A percentile compares a stretch with the other conserved stretches of the same genome.
Conservation (phyloP, 2,797 vertebrate species). For the Miichthys miiuy region DNA sequence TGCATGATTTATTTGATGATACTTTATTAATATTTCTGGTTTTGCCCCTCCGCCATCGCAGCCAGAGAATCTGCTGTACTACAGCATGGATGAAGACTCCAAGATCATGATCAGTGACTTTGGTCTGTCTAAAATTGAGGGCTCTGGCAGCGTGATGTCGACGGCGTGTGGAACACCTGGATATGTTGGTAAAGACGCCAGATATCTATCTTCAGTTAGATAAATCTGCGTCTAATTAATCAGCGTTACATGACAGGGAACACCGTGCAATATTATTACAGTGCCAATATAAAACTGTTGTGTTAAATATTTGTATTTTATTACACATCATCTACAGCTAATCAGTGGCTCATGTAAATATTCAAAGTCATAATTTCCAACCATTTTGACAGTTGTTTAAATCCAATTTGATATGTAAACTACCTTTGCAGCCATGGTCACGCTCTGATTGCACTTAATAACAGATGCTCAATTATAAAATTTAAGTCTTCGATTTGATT, state of each 20-base stretch:
- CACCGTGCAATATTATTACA: not conserved
- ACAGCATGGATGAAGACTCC: slow-evolving; percentile 97
- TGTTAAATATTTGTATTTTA: not conserved
- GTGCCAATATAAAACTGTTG: too few relatives aligned
- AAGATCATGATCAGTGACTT: slow-evolving; percentile 99
- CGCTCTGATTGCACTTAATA: not conserved
- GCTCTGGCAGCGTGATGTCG: slow-evolving; percentile 93
- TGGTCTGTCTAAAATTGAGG: slow-evolving; percentile 96
- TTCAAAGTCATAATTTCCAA: not conserved
- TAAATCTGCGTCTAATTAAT: not conserved
- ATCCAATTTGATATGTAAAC: not conserved
- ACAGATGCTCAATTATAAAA: not conserved
- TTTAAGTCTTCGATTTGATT: not conserved
- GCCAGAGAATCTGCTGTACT: slow-evolving; percentile 98
- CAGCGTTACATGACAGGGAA: not conserved
- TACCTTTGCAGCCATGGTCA: not conserved
- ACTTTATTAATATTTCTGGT: not conserved
- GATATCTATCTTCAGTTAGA: not conserved
- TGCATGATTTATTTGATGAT: not conserved
- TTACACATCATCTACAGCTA: not conserved
- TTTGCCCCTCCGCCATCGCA: slow-evolving; percentile 56
- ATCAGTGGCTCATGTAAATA: not conserved
- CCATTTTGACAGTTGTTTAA: not conserved
- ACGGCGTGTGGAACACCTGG: slow-evolving; percentile 96
- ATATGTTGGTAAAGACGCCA: slow-evolving; percentile 90